These are phyloP conservation scores for Cliona cf. orientalis DNA, from an alignment of 37 sponge, comb jelly and placozoan species.

Conservation along the genomic window DNA sequence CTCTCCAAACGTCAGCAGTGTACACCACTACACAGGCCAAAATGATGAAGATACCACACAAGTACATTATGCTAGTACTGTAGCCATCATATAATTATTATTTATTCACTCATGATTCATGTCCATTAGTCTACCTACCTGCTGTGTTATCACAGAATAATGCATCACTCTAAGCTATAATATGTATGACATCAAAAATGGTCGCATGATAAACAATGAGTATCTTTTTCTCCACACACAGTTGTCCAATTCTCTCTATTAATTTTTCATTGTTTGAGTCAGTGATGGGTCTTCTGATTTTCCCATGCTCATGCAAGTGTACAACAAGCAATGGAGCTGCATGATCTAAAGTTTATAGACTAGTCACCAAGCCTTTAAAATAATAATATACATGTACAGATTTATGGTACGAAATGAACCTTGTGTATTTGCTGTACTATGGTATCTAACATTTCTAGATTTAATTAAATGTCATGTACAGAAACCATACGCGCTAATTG, in stretches of 20 bases:
- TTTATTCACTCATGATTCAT: not conserved
- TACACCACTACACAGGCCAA: constrained; percentile 36
- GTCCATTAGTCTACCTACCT: not conserved
- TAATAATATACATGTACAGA: too few relatives aligned
- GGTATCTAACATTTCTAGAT: too few relatives aligned
- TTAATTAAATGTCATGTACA: too few relatives aligned
- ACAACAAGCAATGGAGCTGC: too few relatives aligned
- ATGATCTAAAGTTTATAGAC: too few relatives aligned
- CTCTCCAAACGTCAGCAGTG: constrained; percentile 58
- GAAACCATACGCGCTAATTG: too few relatives aligned
- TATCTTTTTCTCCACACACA: constrained; percentile 51
- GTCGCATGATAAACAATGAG: constrained; percentile 63
- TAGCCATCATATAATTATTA: too few relatives aligned
- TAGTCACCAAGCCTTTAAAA: too few relatives aligned
- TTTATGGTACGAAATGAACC: too few relatives aligned
- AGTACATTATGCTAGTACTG: too few relatives aligned
- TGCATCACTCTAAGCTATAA: not conserved
- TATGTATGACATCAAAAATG: constrained; percentile 19
- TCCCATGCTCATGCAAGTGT: not conserved
- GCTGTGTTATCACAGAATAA: not conserved
- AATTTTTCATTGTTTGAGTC: not conserved
- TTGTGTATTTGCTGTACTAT: too few relatives aligned
- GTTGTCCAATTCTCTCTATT: constrained; percentile 38
- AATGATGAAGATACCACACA: too few relatives aligned
- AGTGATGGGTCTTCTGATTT: not conserved